phyloP scores from a whole-genome alignment of 1,140 invertebrate species.

The Drosophila athabasca region DNA sequence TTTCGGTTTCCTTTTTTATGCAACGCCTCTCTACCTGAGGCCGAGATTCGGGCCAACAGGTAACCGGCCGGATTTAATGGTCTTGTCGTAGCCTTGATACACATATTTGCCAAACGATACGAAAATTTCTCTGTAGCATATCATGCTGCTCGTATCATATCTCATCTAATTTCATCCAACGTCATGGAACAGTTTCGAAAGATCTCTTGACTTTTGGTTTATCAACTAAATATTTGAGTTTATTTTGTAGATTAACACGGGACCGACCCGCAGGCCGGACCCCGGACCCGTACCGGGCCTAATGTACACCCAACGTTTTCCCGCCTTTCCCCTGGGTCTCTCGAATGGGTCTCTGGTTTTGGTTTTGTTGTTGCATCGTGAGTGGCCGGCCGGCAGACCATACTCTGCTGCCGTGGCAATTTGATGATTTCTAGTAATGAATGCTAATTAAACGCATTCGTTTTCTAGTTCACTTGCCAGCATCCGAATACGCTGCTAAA shows the following conservation, averaged over 20 bases:
- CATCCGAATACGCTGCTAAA: constrained; percentile 51
- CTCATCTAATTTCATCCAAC: constrained; percentile 14
- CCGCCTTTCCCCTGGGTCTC: constrained; percentile 22
- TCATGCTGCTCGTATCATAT: background rate
- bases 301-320: constrained; percentile 65
- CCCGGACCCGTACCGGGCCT: background rate
- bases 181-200: constrained; percentile 77
- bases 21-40: constrained; percentile 55
- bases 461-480: constrained; percentile 79
- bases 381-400: constrained; percentile 1
- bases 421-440: constrained; percentile 82
- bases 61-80: constrained; percentile 24
- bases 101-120: constrained; percentile 1
- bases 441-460: constrained; percentile 82
- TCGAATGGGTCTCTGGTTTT: constrained; percentile 31
- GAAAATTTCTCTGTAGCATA: constrained; percentile 38
- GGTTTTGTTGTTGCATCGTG: constrained; percentile 70
- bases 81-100: constrained; percentile 27
- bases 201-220: constrained; percentile 52
- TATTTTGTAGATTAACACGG: constrained; percentile 73
- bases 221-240: constrained; percentile 75
- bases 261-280: constrained; percentile 1
- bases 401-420: constrained; percentile 49
- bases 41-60: constrained; percentile 21
- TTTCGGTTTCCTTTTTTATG: constrained; percentile 21